Evolutionary conservation across 1,140 invertebrate species (phyloP).

Genomic region (Aphelinus certus): DNA sequence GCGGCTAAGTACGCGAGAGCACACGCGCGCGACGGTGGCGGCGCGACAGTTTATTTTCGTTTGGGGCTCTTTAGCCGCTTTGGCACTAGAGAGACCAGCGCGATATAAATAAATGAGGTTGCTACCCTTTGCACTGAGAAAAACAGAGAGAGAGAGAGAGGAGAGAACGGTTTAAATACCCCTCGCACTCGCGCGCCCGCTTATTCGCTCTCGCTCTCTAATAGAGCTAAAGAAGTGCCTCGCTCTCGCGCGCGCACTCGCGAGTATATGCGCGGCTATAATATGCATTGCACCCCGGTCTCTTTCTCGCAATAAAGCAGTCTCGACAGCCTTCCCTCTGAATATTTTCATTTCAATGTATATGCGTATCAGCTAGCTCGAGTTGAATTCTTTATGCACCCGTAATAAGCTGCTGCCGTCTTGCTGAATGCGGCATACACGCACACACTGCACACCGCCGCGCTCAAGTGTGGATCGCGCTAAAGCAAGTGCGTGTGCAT

Average conservation of each 20-base stretch:
- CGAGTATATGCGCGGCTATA: no score
- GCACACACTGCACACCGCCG: no score
- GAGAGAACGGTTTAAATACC: slow-evolving; percentile 21
- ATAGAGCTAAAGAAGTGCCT: not conserved
- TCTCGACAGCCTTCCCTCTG: no score
- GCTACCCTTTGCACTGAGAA: slow-evolving; percentile 30
- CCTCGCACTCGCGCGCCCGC: slow-evolving; percentile 12
- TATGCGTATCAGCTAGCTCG: no score
- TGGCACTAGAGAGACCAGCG: not conserved
- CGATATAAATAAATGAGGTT: slow-evolving; percentile 45
- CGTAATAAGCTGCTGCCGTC: not conserved
- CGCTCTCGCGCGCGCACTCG: no score
- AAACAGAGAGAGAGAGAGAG: no score
- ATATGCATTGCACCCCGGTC: no score
- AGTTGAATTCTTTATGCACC: slow-evolving; percentile 1
- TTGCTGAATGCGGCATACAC: no score
- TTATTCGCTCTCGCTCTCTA: not conserved
- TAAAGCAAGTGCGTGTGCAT: no score
- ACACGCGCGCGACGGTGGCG: not conserved
- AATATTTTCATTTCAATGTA: not conserved
- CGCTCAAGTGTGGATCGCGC: no score
- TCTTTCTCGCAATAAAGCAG: no score
- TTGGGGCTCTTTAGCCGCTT: slow-evolving; percentile 18
- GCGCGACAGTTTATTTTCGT: slow-evolving; percentile 19
- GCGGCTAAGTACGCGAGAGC: not conserved